These are phyloP conservation scores for Anaspis maculata DNA, from an alignment of 2,888 invertebrate genomes.

Conservation along the genomic window DNA sequence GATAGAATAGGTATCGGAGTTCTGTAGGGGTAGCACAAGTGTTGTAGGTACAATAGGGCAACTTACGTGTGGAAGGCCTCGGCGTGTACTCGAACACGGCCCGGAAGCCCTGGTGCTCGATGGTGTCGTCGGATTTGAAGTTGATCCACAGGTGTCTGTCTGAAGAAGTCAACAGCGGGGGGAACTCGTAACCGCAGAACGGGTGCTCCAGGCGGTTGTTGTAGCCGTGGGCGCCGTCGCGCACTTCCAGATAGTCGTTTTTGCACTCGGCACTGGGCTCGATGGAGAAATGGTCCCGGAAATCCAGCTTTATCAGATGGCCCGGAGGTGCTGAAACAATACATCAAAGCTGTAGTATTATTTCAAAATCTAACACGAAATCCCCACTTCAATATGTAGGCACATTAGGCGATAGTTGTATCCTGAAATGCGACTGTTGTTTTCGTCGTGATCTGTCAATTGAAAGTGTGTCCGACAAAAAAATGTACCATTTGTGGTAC, in stretches of 20 bases:
- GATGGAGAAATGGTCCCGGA: constrained; percentile 69
- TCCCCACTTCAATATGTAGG: no score
- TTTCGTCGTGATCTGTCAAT: no score
- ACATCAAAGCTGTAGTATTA: no score
- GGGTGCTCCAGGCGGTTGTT: constrained; percentile 52
- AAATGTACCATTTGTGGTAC: no score
- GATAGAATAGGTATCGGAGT: no score
- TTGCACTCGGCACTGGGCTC: constrained; percentile 61
- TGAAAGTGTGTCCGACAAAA: no score
- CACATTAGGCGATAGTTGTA: no score
- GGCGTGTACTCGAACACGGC: constrained; percentile 64
- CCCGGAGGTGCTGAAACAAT: constrained; percentile 49
- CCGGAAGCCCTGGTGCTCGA: constrained; percentile 70
- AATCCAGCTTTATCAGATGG: constrained; percentile 65
- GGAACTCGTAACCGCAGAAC: constrained; percentile 65
- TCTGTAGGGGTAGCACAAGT: no score
- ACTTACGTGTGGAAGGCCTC: constrained; percentile 51
- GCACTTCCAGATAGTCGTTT: constrained; percentile 74
- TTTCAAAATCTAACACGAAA: no score
- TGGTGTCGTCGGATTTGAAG: constrained; percentile 73
- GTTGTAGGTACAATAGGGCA: no score
- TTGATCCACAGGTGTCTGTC: constrained; percentile 69
- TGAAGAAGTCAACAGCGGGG: constrained; percentile 63
- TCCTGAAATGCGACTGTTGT: no score
- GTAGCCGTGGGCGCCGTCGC: constrained; percentile 75